Base-by-base conservation (phyloP, 2,797 vertebrate species). In the Orientallactaga sibirica region DNA sequence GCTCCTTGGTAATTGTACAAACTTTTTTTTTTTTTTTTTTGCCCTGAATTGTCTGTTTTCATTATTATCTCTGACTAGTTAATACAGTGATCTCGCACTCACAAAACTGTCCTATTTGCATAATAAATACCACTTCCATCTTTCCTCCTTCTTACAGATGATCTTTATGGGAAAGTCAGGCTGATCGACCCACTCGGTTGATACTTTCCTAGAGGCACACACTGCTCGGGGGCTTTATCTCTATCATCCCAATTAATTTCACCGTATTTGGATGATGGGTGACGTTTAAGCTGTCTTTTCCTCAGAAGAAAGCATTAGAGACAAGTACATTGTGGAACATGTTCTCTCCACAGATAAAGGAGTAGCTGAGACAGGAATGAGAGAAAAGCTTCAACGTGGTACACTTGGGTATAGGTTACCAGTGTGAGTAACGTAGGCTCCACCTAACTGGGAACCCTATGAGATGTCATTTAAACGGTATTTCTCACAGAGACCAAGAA, bases 101-200 rank as follows among this genome's bases (percentile, higher is more conserved):
- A 84, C 48, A 48, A 84, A 91, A 66, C 7, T 83, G 29, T 74
- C 77, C 70, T 29, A 12, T 11, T 11, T 86, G n/a, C 43, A 48
- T 58, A 77, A 67, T 77, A 82, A 81, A 76, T 73, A 29, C 74
- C 15, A 77, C 0, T 0, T 9, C 29, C 5, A 62, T 77, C 37
- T 43, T 77, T 92, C 64, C 93, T 70, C 15, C 62, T 86, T 82
- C 64, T 88, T 43, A 64, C 1, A 43, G n/a, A 14, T 18, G 24
- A 61, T 62, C 33, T 68, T 61, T 41, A 78, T 67, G 12, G 37
- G 43, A 61, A 85, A 64, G 82, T 61, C 66, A 86, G 43, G 81
- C 67, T 1, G 76, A 88, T 20, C 2, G 4, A 12, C 90, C 22
- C 67, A 82, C 7, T 88, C 80, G 52, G 41, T 66, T 84, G 61